phyloP scores from a whole-genome alignment of 2,888 invertebrate species.

The Holacanthella duospinosa region DNA sequence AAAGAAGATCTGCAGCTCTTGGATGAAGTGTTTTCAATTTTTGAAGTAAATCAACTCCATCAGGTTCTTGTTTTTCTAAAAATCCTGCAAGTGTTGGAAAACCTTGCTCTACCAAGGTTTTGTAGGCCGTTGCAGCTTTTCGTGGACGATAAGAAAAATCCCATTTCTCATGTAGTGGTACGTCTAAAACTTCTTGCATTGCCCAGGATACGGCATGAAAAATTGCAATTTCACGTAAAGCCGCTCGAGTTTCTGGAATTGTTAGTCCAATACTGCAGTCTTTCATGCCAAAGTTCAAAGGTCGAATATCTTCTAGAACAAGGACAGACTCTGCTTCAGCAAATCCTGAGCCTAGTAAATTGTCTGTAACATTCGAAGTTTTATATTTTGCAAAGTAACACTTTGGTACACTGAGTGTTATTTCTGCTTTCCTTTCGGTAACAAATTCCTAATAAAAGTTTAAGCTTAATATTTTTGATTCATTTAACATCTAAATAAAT shows the following conservation, averaged over 20 bases:
- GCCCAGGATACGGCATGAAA: constrained; percentile 37
- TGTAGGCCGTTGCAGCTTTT: constrained; percentile 36
- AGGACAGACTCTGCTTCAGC: constrained; percentile 38
- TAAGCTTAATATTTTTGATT: background rate
- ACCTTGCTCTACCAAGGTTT: constrained; percentile 37
- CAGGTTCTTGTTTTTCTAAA: constrained; percentile 32
- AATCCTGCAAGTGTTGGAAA: constrained; percentile 35
- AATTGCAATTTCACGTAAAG: constrained; percentile 33
- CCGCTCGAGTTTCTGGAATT: constrained; percentile 34
- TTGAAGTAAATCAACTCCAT: constrained; percentile 30
- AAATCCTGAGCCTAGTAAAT: background rate
- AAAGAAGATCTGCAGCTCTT: constrained; percentile 32
- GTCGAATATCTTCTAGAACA: constrained; percentile 38
- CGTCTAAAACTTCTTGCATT: constrained; percentile 23
- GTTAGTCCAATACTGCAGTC: constrained; percentile 37
- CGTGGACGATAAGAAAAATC: constrained; percentile 35
- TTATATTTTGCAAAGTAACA: constrained; percentile 37
- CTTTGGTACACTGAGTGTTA: constrained; percentile 30
- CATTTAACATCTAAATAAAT: background rate
- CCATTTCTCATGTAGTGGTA: constrained; percentile 31
- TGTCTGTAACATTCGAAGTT: constrained; percentile 5
- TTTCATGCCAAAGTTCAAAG: constrained; percentile 33
- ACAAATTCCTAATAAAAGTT: constrained; percentile 30
- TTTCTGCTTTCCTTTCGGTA: constrained; percentile 22
- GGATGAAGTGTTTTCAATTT: constrained; percentile 34